Evolutionary conservation across 2,113 vertebrate species (phyloP), one percentile per base, ranked within the genome.

Genomic region (Panthera leo): DNA sequence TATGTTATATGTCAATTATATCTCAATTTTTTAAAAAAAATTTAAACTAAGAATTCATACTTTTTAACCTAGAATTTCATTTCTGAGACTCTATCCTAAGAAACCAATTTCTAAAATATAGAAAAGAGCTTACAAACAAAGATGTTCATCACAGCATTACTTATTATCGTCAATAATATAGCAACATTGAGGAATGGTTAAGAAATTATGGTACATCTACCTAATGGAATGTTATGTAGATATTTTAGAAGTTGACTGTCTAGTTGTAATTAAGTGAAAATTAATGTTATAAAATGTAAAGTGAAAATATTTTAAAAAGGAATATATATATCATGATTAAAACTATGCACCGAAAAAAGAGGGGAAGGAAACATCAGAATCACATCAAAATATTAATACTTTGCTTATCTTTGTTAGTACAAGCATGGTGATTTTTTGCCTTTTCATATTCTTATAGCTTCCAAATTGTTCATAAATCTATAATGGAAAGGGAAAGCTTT

Each of bases 231-330:
- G 39, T 89, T 91, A 96, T 36, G 0, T 39, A 73, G 25, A 27
- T 23, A 95, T 82, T 86, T 91, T 85, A 96, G 95, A 89, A 89
- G 65, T 51, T 89, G 45, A 71, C 5, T 58, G 7, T 15, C 11
- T 36, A 94, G 25, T 9, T 92, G 7, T 48, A 95, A 94, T 83
- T 97, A 87, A 82, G 53, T 91, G 14, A 91, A 97, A 98, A 92
- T 31, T 55, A 94, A 85, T 48, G 19, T 48, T 85, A 39, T 15
- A 94, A 34, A 91, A 79, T 85, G 85, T 84, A 73, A 89, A n/a
- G 70, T 90, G 82, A 76, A 95, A 91, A 73, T 9, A 78, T 48
- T 39, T 61, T n/a, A 65, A 7, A 76, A 91, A 83, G 31, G 67
- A 80, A 88, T 27, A 92, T 36, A 79, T 25, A 75, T 6, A 78